Conservation (phyloP, 2,113 vertebrate genomes). For the Gracilinanus agilis region DNA sequence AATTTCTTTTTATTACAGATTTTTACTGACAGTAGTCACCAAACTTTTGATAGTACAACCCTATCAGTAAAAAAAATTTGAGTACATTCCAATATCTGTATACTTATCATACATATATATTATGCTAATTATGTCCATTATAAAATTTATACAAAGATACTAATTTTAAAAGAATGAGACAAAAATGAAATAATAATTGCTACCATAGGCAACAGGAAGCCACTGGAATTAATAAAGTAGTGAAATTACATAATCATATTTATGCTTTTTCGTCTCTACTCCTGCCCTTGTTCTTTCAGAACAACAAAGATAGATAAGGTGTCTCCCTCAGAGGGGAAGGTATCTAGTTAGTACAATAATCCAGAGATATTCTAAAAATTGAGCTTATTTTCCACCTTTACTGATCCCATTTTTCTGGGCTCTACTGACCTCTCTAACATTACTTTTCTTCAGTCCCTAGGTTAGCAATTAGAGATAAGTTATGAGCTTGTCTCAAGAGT, state of each 20-base stretch:
- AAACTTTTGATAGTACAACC: neutral
- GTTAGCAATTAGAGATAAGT: neutral
- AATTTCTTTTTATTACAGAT: neutral
- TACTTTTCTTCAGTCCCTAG: neutral
- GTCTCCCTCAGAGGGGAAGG: neutral
- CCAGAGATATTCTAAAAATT: neutral
- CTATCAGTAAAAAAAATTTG: neutral
- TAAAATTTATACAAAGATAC: neutral
- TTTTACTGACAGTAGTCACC: neutral
- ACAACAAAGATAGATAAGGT: neutral
- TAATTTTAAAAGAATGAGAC: neutral
- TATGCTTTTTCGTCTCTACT: neutral
- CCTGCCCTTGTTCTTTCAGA: neutral
- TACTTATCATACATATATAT: neutral
- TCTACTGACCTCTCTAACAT: neutral
- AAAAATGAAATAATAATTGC: neutral
- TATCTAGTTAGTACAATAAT: neutral
- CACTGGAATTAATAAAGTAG: neutral
- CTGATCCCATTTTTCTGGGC: neutral
- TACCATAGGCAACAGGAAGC: neutral
- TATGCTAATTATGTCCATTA: neutral
- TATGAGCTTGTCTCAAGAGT: neutral
- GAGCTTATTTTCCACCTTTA: neutral
- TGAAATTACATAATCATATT: neutral
- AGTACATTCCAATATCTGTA: rapidly evolving